Percentiles rank a stretch among this genome's conserved stretches.
phyloP scores from a whole-genome alignment of 2,113 vertebrate species.

The Callionymus lyra region DNA sequence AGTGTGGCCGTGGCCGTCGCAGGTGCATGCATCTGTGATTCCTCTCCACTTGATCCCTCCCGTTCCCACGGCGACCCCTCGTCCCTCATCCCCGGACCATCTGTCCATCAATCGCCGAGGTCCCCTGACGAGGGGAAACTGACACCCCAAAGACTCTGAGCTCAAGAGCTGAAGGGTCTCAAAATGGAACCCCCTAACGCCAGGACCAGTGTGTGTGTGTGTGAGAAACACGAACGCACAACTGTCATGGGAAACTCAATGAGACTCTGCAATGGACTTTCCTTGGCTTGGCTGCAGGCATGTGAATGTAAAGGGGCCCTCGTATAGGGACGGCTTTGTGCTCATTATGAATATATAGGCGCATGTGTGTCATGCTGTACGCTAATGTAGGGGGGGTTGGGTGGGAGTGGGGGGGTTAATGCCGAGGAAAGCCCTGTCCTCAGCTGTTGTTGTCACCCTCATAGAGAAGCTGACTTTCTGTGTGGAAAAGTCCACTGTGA shows the following conservation, averaged over 20 bases:
- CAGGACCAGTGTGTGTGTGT: too few relatives aligned
- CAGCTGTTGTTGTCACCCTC: slow-evolving; percentile 43
- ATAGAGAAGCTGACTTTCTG: too few relatives aligned
- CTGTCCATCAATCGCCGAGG: slow-evolving; percentile 44
- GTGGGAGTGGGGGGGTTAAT: slow-evolving; percentile 24
- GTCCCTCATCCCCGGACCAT: slow-evolving; percentile 27
- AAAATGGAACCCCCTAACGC: slow-evolving; percentile 17
- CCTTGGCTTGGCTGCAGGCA: slow-evolving; percentile 27
- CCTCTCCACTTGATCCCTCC: slow-evolving; percentile 30
- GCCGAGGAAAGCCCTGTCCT: slow-evolving; percentile 51
- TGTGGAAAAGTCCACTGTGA: too few relatives aligned
- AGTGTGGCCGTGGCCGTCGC: slow-evolving; percentile 15
- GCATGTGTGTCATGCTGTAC: slow-evolving; percentile 31
- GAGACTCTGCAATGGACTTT: slow-evolving; percentile 10
- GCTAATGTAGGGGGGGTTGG: slow-evolving; percentile 12
- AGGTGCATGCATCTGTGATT: slow-evolving; percentile 31
- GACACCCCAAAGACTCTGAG: slow-evolving; percentile 41
- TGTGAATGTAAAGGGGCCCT: slow-evolving; percentile 34
- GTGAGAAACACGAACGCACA: background rate
- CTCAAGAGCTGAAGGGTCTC: slow-evolving; percentile 35
- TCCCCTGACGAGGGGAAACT: slow-evolving; percentile 32
- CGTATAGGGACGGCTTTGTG: slow-evolving; percentile 47
- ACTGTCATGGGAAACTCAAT: background rate
- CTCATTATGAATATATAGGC: slow-evolving; percentile 29
- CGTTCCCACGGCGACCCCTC: slow-evolving; percentile 32